Conservation (phyloP, 2,888 invertebrate species). For the Ophion ventricosus region DNA sequence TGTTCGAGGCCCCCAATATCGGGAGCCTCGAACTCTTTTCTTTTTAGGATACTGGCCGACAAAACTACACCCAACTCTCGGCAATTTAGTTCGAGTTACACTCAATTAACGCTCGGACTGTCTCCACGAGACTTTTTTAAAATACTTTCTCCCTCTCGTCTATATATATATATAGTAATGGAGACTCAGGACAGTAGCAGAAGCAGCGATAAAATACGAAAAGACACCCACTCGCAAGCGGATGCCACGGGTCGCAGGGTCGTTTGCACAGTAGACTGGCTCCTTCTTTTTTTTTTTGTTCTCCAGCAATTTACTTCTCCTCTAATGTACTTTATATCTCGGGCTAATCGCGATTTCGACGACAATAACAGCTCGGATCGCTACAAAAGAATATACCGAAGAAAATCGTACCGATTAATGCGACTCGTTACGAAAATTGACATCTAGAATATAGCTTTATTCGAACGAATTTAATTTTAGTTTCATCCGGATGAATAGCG, state of each 20-base stretch:
- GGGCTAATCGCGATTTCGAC: background rate
- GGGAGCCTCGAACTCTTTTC: background rate
- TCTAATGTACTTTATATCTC: background rate
- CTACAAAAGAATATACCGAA: background rate
- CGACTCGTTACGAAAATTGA: background rate
- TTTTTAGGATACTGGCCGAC: slow-evolving; percentile 49
- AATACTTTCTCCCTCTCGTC: slow-evolving; percentile 47
- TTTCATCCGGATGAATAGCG: no score
- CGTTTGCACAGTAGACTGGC: slow-evolving; percentile 64
- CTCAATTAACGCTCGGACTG: slow-evolving; percentile 73
- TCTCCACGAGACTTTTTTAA: slow-evolving; percentile 69
- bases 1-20: background rate
- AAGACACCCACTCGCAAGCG: slow-evolving; percentile 73
- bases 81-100: slow-evolving; percentile 74
- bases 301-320: slow-evolving; percentile 32
- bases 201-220: slow-evolving; percentile 48
- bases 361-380: background rate
- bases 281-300: slow-evolving; percentile 52
- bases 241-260: slow-evolving; percentile 75
- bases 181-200: slow-evolving; percentile 24
- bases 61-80: slow-evolving; percentile 73
- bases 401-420: background rate
- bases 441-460: background rate
- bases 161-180: slow-evolving; percentile 4
- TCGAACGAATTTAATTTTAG: background rate